These are phyloP conservation scores for Zaprionus ghesquierei DNA, from an alignment of 1,140 invertebrate species.

Conservation along the genomic window DNA sequence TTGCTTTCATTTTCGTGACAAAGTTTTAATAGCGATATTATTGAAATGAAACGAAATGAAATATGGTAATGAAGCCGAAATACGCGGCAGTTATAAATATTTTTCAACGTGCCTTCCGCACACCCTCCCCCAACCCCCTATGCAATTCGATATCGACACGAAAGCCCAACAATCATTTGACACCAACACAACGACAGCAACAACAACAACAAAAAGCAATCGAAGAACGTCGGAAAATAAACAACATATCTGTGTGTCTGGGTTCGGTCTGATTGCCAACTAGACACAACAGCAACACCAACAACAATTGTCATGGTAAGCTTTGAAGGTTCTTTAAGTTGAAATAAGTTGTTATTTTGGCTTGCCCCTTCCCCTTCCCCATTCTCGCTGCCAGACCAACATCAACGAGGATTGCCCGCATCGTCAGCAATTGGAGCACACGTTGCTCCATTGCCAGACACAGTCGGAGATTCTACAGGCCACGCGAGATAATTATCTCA, in stretches of 20 bases:
- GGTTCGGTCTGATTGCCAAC: slow-evolving; percentile 16
- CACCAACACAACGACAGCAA: slow-evolving; percentile 26
- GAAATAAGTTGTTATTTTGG: not conserved
- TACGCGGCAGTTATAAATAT: slow-evolving; percentile 54
- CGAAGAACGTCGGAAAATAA: slow-evolving; percentile 25
- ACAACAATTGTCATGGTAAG: slow-evolving; percentile 58
- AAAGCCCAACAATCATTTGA: slow-evolving; percentile 40
- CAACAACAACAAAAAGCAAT: slow-evolving; percentile 11
- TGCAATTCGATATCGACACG: slow-evolving; percentile 45
- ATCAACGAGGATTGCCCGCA: slow-evolving; percentile 60
- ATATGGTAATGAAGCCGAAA: slow-evolving; percentile 69
- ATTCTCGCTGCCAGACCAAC: slow-evolving; percentile 33
- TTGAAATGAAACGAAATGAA: slow-evolving; percentile 73
- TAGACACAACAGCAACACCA: slow-evolving; percentile 20
- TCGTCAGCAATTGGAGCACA: slow-evolving; percentile 62
- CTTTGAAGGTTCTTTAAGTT: not conserved
- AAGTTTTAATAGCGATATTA: slow-evolving; percentile 82
- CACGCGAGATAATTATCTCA: slow-evolving; percentile 52
- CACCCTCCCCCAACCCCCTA: too few relatives aligned
- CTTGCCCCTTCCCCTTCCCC: not conserved
- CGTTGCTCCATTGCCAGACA: slow-evolving; percentile 59
- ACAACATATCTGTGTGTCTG: slow-evolving; percentile 26
- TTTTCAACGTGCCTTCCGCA: slow-evolving; percentile 33
- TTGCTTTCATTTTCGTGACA: slow-evolving; percentile 78
- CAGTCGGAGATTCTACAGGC: slow-evolving; percentile 52